Evolutionary conservation across 2,888 invertebrate genomes (phyloP).

Genomic region (Steinernema carpocapsae): DNA sequence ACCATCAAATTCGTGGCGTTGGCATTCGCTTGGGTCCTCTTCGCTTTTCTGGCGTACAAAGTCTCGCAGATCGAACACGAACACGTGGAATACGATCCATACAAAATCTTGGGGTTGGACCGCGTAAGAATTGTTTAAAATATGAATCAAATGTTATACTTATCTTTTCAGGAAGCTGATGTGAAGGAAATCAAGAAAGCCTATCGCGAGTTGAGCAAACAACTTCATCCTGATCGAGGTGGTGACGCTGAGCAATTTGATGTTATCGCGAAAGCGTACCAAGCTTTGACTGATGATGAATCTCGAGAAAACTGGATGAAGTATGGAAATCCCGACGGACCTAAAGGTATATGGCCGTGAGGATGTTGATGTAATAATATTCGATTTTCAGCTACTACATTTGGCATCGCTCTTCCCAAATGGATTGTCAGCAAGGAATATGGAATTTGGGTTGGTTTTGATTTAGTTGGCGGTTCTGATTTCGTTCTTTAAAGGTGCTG

Average conservation of each 20-base stretch:
- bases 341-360: conserved; percentile 75
- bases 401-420: conserved; percentile 97
- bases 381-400: conserved; percentile 82
- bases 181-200: conserved; percentile 90
- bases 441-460: conserved; percentile 92
- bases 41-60: conserved; percentile 72
- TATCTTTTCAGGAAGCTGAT: conserved; percentile 77
- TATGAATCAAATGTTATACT: conserved; percentile 7
- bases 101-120: conserved; percentile 88
- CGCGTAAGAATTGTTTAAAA: conserved; percentile 73
- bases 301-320: conserved; percentile 96
- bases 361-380: conserved; percentile 18
- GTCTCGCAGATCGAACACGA: conserved; percentile 93
- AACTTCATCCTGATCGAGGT: conserved; percentile 83
- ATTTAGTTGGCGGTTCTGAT: no score
- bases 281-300: conserved; percentile 91
- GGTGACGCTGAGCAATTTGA: conserved; percentile 97
- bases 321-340: conserved; percentile 99
- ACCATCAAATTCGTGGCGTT: conserved; percentile 59
- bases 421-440: conserved; percentile 99
- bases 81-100: conserved; percentile 97
- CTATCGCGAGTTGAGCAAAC: conserved; percentile 88
- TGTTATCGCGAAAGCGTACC: conserved; percentile 88
- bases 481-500: no score
- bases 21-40: conserved; percentile 71